Evolutionary conservation across 2,888 invertebrate genomes (phyloP).

Genomic region (Neuroscelio doddi): DNA sequence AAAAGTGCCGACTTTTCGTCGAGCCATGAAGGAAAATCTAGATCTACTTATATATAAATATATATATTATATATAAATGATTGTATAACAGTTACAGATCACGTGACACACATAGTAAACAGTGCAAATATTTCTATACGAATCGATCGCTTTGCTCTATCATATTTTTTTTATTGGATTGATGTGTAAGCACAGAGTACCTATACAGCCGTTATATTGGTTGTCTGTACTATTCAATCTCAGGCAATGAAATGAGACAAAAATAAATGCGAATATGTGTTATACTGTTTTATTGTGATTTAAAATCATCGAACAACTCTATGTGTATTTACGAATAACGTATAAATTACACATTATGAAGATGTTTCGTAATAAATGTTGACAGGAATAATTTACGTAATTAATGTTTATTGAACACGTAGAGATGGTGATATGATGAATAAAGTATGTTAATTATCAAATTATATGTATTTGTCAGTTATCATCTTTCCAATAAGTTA

Average conservation of each 20-base stretch:
- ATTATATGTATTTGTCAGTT: no score
- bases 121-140: constrained; percentile 38
- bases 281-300: constrained; percentile 37
- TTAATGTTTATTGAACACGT: constrained; percentile 37
- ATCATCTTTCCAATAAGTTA: constrained; percentile 5
- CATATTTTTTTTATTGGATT: constrained; percentile 36
- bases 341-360: constrained; percentile 21
- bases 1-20: no score
- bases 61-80: not conserved
- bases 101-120: constrained; percentile 21
- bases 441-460: constrained; percentile 39
- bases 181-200: constrained; percentile 15
- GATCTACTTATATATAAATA: not conserved
- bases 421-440: constrained; percentile 34
- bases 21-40: not conserved
- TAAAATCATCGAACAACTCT: constrained; percentile 23
- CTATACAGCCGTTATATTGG: constrained; percentile 20
- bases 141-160: constrained; percentile 35
- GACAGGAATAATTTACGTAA: constrained; percentile 37
- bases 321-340: constrained; percentile 33
- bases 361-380: constrained; percentile 37
- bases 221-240: constrained; percentile 13
- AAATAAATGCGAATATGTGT: constrained; percentile 28
- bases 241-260: constrained; percentile 18
- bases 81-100: constrained; percentile 10